Evolutionary conservation across 2,797 vertebrate species (phyloP).

Genomic region (Syngnathus rostellatus): DNA sequence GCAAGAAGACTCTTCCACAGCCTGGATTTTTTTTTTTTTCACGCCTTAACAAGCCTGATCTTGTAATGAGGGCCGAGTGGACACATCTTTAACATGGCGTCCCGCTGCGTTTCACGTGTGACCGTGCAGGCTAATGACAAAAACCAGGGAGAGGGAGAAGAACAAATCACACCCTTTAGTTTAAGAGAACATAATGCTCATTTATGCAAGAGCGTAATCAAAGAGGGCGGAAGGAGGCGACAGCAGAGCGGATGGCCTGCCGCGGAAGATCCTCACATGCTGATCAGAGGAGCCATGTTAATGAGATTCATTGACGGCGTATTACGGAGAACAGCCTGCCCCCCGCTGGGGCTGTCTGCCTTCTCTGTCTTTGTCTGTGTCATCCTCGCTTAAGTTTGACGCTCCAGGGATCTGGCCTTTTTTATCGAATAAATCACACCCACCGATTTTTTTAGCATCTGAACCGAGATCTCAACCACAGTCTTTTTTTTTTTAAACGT

Average conservation of each 20-base stretch:
- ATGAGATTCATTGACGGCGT: constrained; percentile 67
- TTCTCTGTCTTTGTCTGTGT: constrained; percentile 22
- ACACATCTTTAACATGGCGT: constrained; percentile 27
- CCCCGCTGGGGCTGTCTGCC: constrained; percentile 55
- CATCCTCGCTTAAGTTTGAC: constrained; percentile 16
- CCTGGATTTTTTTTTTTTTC: neutral
- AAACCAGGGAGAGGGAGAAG: constrained; percentile 2
- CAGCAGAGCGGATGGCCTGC: constrained; percentile 35
- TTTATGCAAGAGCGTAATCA: constrained; percentile 43
- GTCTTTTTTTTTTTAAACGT: too few species aligned
- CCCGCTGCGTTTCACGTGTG: constrained; percentile 31
- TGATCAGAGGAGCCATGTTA: constrained; percentile 64
- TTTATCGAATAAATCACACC: constrained; percentile 4
- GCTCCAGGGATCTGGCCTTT: constrained; percentile 6
- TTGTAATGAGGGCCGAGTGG: constrained; percentile 28
- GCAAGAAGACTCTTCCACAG: neutral
- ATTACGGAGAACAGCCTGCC: constrained; percentile 46
- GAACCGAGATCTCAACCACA: neutral
- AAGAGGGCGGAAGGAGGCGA: constrained; percentile 38
- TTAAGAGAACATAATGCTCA: constrained; percentile 8
- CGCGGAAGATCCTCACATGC: constrained; percentile 52
- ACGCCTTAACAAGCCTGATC: constrained; percentile 9
- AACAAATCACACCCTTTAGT: constrained; percentile 3
- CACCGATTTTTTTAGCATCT: neutral
- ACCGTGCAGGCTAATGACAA: neutral